These are phyloP conservation scores for Drosophila kepulauana DNA, from an alignment of 1,140 invertebrate species.

Conservation along the genomic window DNA sequence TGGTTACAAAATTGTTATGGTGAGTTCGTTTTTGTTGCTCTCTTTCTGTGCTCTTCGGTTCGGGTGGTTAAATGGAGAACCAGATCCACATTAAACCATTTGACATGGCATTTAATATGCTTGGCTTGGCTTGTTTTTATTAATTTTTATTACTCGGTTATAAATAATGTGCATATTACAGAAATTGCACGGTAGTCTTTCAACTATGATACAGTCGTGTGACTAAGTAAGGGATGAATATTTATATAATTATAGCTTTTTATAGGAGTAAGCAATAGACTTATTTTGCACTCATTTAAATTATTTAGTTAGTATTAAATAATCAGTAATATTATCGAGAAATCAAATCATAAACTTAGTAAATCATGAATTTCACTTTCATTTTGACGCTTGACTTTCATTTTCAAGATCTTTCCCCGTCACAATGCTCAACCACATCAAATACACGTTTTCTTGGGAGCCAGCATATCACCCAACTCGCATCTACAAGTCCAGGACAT, in stretches of 20 bases:
- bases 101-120: constrained; percentile 81
- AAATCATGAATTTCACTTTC: too few species aligned
- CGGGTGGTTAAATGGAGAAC: constrained; percentile 55
- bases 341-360: too few species aligned
- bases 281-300: too few species aligned
- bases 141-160: constrained; percentile 72
- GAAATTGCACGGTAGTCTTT: constrained; percentile 1
- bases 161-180: constrained; percentile 52
- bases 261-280: too few species aligned
- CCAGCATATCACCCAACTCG: constrained; percentile 41
- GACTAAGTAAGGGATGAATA: too few species aligned
- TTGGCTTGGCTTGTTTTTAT: constrained; percentile 68
- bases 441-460: not conserved
- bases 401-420: not conserved
- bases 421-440: not conserved
- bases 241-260: too few species aligned
- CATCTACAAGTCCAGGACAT: constrained; percentile 67
- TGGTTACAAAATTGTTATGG: constrained; percentile 77
- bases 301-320: too few species aligned
- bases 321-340: too few species aligned
- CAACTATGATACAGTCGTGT: not conserved
- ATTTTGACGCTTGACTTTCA: not conserved
- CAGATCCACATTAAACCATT: constrained; percentile 74
- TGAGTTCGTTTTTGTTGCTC: constrained; percentile 37
- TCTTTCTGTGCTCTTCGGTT: constrained; percentile 3